Base-by-base conservation (phyloP, 2,113 vertebrate species). In the Glaucomys volans region DNA sequence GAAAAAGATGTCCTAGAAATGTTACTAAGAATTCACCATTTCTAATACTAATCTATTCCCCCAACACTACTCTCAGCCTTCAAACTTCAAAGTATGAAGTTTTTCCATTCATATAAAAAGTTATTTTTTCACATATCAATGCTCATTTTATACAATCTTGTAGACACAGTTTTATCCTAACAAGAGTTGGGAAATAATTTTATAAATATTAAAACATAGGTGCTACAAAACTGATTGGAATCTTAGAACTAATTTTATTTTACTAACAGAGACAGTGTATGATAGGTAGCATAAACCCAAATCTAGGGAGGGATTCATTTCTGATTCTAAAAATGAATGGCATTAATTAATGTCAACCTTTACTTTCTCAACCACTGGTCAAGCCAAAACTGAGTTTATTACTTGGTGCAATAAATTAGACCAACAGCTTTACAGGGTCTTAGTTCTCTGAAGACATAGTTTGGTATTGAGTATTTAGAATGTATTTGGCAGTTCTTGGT, bases 171-270 rank as follows among this genome's bases (percentile, higher is more conserved):
- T 91, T 92, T 86, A 32, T 69, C 80, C 30, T 64, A 57, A 85
- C 76, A 82, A 75, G 30, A n/a, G 4, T 86, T 94, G 71, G 18
- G 30, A 91, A 79, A 72, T 18, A 75, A 35, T 50, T 94, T 10
- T 81, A 35, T 57, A 88, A 57, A 71, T 93, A 81, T 62, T 85
- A 42, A 81, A 32, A 83, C n/a, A 54, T 42, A 89, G 20, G 0
- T 50, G 3, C 13, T 81, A 0, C 89, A 76, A 91, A 16, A 75
- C 40, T 81, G 7, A 35, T 32, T 75, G 47, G 4, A 89, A 64
- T 89, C 42, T 85, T 81, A 59, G 69, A 54, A 62, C 28, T 88
- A 59, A n/a, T 57, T 81, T 90, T 64, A 32, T 77, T 90, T 90
- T 66, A 42, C 72, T 77, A 42, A 87, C 24, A 87, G 32, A 95